Base-by-base conservation (phyloP, 2,888 invertebrate species). In the Aquatica leii region DNA sequence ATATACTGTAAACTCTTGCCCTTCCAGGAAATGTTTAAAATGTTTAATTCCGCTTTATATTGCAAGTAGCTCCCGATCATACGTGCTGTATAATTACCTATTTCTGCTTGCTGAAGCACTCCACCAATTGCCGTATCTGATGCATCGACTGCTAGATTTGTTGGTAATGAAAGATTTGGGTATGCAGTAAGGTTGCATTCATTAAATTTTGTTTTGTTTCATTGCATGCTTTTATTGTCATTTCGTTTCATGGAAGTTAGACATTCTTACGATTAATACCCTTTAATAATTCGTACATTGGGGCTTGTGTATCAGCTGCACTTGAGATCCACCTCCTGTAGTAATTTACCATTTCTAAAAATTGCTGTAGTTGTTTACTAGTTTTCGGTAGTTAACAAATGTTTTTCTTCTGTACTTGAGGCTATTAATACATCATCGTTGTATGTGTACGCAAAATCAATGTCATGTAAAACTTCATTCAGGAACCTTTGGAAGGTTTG, bases 271-370 rank as follows among this genome's bases (percentile, higher is more conserved):
- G 69, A 74, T 74, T 0, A 70, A 68, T 0, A 68, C 12, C 75
- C 78, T 2, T 67, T 50, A 77, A 71, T 0, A 81, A n/a, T n/a
- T n/a, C n/a, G n/a, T n/a, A n/a, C n/a, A n/a, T n/a, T n/a, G n/a
- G n/a, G n/a, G n/a, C n/a, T n/a, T n/a, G n/a, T n/a, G n/a, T n/a
- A n/a, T n/a, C n/a, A n/a, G n/a, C n/a, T n/a, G n/a, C n/a, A n/a
- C n/a, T n/a, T n/a, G n/a, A n/a, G n/a, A n/a, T n/a, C n/a, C n/a
- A n/a, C n/a, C n/a, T n/a, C n/a, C n/a, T 58, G 41, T 79, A 80
- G 68, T 77, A 79, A 62, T 78, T 43, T 2, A 78, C 11, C 74
- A 78, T 77, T 0, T 77, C 78, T 0, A 80, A 46, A 62, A 77
- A 79, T 3, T 71, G 62, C 2, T 74, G 41, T 43, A 43, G 17